Conservation (phyloP, 2,888 invertebrate genomes). For the Phasia obesa region DNA sequence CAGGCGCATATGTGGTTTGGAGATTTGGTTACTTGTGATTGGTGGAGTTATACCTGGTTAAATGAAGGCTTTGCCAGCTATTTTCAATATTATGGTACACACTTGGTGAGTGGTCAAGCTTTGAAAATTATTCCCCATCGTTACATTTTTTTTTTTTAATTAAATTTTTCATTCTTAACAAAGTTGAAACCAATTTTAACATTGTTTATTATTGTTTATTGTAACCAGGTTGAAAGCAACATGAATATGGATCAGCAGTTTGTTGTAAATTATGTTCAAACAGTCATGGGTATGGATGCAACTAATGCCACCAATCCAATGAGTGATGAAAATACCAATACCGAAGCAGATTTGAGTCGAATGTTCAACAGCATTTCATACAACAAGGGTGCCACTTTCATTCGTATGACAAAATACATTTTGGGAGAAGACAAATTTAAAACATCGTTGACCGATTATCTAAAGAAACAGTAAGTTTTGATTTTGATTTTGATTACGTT, state of each 20-base stretch:
- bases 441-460: constrained; percentile 84
- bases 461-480: constrained; percentile 79
- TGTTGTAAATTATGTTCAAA: constrained; percentile 87
- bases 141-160: not conserved
- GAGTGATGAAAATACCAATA: constrained; percentile 84
- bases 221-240: constrained; percentile 84
- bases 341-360: constrained; percentile 84
- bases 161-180: not conserved
- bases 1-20: constrained; percentile 88
- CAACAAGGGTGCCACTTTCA: constrained; percentile 86
- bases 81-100: constrained; percentile 87
- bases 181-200: not conserved
- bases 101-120: constrained; percentile 72
- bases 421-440: constrained; percentile 84
- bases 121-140: too few species aligned
- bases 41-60: constrained; percentile 86
- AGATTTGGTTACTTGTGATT: constrained; percentile 84
- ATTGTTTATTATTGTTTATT: not conserved
- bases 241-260: constrained; percentile 88
- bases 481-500: not conserved
- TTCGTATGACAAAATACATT: constrained; percentile 87
- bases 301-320: constrained; percentile 85
- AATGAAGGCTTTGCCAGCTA: constrained; percentile 88
- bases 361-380: constrained; percentile 88
- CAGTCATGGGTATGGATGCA: constrained; percentile 85